Percentiles rank a stretch among this genome's conserved stretches.
phyloP scores from a whole-genome alignment of 2,888 invertebrate genomes.

The Drymonia ruficornis region DNA sequence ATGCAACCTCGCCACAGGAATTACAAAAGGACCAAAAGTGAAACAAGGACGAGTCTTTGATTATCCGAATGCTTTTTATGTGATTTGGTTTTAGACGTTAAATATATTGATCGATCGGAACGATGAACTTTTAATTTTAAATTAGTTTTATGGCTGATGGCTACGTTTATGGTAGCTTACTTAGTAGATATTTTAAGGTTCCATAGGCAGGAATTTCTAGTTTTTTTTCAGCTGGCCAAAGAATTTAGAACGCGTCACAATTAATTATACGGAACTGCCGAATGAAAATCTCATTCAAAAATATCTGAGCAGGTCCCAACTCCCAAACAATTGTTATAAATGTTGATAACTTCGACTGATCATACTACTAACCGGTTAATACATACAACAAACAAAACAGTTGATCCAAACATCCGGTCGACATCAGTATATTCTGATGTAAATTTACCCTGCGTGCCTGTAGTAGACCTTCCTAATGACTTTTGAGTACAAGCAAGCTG shows the following conservation, averaged over 20 bases:
- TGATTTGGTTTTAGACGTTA: constrained; percentile 38
- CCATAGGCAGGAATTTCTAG: too few relatives aligned
- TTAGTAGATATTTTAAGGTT: too few relatives aligned
- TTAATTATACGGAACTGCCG: too few relatives aligned
- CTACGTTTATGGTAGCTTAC: too few relatives aligned
- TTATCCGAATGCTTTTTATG: constrained; percentile 59
- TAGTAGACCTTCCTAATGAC: constrained; percentile 27
- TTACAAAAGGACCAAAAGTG: constrained; percentile 69
- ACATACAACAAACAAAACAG: constrained; percentile 19
- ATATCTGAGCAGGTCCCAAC: too few relatives aligned
- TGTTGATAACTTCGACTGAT: background rate
- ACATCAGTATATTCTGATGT: constrained; percentile 49
- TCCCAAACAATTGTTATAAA: too few relatives aligned
- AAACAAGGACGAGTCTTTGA: constrained; percentile 74
- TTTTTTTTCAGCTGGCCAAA: too few relatives aligned
- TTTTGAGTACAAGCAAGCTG: background rate
- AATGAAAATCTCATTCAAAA: too few relatives aligned
- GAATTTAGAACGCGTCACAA: too few relatives aligned
- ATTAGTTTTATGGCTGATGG: too few relatives aligned
- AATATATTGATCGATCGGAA: constrained; percentile 35
- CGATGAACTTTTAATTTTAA: constrained; percentile 12
- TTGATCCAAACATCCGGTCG: constrained; percentile 54
- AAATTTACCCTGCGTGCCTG: constrained; percentile 48
- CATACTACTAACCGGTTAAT: background rate
- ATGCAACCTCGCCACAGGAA: constrained; percentile 74